These are phyloP conservation scores for Pardalotus punctatus DNA, from an alignment of 2,113 vertebrate species.

Conservation along the genomic window DNA sequence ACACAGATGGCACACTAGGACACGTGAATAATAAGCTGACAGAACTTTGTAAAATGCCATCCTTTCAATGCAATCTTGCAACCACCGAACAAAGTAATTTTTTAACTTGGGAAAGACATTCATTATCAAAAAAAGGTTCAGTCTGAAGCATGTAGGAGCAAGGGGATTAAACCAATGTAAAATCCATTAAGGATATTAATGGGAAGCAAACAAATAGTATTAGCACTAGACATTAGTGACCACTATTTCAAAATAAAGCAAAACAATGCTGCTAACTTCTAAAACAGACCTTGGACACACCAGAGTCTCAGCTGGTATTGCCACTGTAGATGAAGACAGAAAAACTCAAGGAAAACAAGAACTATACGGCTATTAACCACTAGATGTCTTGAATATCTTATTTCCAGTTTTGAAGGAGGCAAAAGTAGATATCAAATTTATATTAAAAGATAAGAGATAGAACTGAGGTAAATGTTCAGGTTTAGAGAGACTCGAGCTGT, in stretches of 20 bases:
- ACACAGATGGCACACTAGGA: neutral
- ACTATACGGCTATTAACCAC: neutral
- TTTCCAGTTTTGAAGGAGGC: neutral
- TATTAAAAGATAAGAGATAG: constrained; percentile 22
- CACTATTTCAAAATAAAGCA: neutral
- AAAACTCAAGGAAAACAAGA: neutral
- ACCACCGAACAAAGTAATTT: neutral
- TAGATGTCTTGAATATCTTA: neutral
- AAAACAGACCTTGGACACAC: neutral
- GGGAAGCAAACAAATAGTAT: neutral
- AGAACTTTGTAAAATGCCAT: neutral
- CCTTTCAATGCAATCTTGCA: neutral
- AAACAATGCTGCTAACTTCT: neutral
- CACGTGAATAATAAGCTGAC: neutral
- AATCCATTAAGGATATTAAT: neutral
- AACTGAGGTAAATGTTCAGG: neutral
- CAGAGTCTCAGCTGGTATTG: neutral
- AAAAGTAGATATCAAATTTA: neutral
- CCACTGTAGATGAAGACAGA: neutral
- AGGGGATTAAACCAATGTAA: neutral
- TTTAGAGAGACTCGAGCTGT: neutral
- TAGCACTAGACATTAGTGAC: neutral
- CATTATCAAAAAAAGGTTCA: neutral
- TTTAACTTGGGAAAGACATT: neutral
- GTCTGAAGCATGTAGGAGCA: neutral